Evolutionary conservation across 2,797 vertebrate genomes (phyloP).

Genomic region (Myoxocephalus aenaeus): DNA sequence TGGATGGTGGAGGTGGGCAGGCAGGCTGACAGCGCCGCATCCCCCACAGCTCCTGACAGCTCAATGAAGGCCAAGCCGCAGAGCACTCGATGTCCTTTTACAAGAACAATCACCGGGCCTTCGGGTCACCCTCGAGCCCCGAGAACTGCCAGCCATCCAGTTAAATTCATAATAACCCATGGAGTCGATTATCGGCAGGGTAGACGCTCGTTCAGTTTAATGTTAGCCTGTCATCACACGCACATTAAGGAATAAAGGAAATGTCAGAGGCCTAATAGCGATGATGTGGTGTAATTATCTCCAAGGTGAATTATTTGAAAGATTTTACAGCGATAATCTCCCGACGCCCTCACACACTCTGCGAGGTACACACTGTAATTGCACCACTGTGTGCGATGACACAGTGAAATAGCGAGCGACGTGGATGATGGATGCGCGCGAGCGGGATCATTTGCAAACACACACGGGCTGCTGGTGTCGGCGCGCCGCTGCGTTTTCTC

Average conservation of each 20-base stretch:
- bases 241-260: slow-evolving; percentile 73
- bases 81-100: slow-evolving; percentile 65
- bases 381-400: slow-evolving; percentile 26
- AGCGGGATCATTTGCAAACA: slow-evolving; percentile 51
- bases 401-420: slow-evolving; percentile 38
- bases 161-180: slow-evolving; percentile 75
- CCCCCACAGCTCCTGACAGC: slow-evolving; percentile 64
- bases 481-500: slow-evolving; percentile 16
- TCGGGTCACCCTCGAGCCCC: slow-evolving; percentile 56
- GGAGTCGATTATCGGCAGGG: slow-evolving; percentile 67
- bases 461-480: slow-evolving; percentile 32
- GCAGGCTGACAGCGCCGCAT: slow-evolving; percentile 47
- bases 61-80: slow-evolving; percentile 57
- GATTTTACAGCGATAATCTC: slow-evolving; percentile 69
- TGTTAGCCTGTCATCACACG: slow-evolving; percentile 70
- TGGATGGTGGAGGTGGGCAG: slow-evolving; percentile 55
- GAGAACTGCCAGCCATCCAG: slow-evolving; percentile 56
- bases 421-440: slow-evolving; percentile 49
- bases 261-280: slow-evolving; percentile 68
- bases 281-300: slow-evolving; percentile 71
- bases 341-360: slow-evolving; percentile 45
- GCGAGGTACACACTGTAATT: slow-evolving; percentile 55
- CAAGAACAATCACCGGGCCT: slow-evolving; percentile 55
- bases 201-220: slow-evolving; percentile 56
- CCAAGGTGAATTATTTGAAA: slow-evolving; percentile 69